A percentile compares a stretch with the other conserved stretches of the same genome.
Evolutionary conservation across 2,797 vertebrate genomes (phyloP).

Genomic region (Melopsittacus undulatus): DNA sequence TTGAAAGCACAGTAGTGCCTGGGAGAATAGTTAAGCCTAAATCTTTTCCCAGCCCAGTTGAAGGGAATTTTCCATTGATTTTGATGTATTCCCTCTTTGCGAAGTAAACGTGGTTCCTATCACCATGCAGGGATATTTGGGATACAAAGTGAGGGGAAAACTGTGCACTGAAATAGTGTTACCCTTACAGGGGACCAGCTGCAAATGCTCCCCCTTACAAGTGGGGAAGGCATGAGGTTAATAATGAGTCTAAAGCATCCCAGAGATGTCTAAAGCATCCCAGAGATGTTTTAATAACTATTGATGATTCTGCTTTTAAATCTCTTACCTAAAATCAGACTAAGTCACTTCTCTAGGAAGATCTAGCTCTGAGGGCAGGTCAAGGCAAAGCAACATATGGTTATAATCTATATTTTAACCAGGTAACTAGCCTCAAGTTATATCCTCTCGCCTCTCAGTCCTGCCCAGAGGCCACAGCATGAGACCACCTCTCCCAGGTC

Average conservation of each 20-base stretch:
- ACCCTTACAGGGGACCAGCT: background rate
- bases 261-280: background rate
- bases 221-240: background rate
- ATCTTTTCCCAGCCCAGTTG: background rate
- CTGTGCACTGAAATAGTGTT: background rate
- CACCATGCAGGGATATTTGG: background rate
- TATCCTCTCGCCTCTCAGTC: background rate
- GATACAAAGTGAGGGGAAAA: background rate
- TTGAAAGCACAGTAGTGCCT: background rate
- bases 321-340: background rate
- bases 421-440: background rate
- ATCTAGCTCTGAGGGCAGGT: background rate
- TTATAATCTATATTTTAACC: background rate
- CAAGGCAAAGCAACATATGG: background rate
- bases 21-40: background rate
- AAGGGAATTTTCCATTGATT: background rate
- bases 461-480: background rate
- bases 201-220: background rate
- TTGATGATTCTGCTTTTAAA: background rate
- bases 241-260: background rate
- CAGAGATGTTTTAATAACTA: background rate
- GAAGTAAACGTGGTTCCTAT: background rate
- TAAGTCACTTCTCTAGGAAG: background rate
- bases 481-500: background rate
- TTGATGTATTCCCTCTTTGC: background rate